These are phyloP conservation scores for Medauroidea extradentata DNA, from an alignment of 1,140 invertebrate genomes.

Conservation along the genomic window DNA sequence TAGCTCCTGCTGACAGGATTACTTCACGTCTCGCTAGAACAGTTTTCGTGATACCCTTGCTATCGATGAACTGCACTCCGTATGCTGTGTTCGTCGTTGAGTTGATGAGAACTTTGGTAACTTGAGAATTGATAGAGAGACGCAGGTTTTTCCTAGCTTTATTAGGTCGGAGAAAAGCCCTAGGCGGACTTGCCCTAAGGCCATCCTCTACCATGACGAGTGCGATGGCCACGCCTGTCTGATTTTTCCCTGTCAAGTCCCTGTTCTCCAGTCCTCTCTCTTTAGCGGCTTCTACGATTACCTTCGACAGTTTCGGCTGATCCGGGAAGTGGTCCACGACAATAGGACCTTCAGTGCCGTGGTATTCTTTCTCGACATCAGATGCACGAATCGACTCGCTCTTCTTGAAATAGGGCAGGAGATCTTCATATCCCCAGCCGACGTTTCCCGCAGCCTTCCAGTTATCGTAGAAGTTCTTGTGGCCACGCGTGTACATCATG, in stretches of 20 bases:
- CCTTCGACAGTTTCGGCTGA: constrained; percentile 34
- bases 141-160: constrained; percentile 78
- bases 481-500: constrained; percentile 55
- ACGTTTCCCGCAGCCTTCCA: constrained; percentile 42
- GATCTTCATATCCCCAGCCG: constrained; percentile 51
- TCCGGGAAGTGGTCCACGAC: constrained; percentile 19
- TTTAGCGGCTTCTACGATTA: constrained; percentile 59
- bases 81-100: constrained; percentile 45
- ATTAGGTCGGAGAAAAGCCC: constrained; percentile 82
- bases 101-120: constrained; percentile 63
- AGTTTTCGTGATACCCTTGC: constrained; percentile 13
- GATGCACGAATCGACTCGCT: constrained; percentile 52
- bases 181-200: constrained; percentile 63
- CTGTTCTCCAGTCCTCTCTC: constrained; percentile 65
- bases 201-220: constrained; percentile 26
- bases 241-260: constrained; percentile 57
- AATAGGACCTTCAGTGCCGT: constrained; percentile 30
- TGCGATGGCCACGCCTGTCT: constrained; percentile 49
- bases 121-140: constrained; percentile 79
- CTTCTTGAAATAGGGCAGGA: constrained; percentile 81
- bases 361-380: constrained; percentile 17
- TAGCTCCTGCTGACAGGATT: constrained; percentile 7
- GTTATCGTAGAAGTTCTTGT: constrained; percentile 52
- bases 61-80: constrained; percentile 56
- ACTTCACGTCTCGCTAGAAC: constrained; percentile 8